Evolutionary conservation across 2,113 vertebrate genomes (phyloP).

Genomic region (Entelurus aequoreus): DNA sequence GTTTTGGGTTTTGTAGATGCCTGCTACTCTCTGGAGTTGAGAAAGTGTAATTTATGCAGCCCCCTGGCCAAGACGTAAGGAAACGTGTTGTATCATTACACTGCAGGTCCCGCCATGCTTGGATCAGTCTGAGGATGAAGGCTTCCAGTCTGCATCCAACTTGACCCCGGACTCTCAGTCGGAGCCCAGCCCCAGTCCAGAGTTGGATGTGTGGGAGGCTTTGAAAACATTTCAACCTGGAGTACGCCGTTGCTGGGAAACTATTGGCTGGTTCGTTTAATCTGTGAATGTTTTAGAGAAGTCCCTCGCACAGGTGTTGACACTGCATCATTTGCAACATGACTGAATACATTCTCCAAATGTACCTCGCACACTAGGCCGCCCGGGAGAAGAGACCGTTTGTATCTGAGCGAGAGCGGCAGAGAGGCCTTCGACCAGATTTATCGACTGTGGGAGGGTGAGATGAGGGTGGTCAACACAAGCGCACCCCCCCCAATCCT

Average conservation of each 20-base stretch:
- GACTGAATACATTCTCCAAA: not conserved
- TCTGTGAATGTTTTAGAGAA: not conserved
- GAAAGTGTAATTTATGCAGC: too few species aligned
- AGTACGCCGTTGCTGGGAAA: conserved; percentile 89
- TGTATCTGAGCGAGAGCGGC: conserved; percentile 88
- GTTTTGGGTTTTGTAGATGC: too few species aligned
- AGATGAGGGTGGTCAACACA: conserved; percentile 77
- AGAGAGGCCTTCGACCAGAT: conserved; percentile 89
- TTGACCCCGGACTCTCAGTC: conserved; percentile 96
- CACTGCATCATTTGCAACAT: not conserved
- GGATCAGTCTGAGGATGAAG: conserved; percentile 95
- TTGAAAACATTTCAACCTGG: conserved; percentile 81
- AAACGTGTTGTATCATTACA: not conserved
- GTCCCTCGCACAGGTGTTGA: not conserved
- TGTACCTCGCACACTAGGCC: conserved; percentile 64
- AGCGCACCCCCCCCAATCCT: conserved; percentile 69
- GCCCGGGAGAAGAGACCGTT: conserved; percentile 85
- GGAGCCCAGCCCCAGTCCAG: conserved; percentile 81
- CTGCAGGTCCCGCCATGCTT: conserved; percentile 83
- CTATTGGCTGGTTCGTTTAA: conserved; percentile 81
- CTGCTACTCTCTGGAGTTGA: too few species aligned
- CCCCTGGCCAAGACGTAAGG: too few species aligned
- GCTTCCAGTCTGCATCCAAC: conserved; percentile 95
- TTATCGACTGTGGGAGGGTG: conserved; percentile 81
- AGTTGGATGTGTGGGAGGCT: conserved; percentile 89